These are phyloP conservation scores for Orthosia incerta DNA, from an alignment of 2,888 invertebrate species.

Conservation along the genomic window DNA sequence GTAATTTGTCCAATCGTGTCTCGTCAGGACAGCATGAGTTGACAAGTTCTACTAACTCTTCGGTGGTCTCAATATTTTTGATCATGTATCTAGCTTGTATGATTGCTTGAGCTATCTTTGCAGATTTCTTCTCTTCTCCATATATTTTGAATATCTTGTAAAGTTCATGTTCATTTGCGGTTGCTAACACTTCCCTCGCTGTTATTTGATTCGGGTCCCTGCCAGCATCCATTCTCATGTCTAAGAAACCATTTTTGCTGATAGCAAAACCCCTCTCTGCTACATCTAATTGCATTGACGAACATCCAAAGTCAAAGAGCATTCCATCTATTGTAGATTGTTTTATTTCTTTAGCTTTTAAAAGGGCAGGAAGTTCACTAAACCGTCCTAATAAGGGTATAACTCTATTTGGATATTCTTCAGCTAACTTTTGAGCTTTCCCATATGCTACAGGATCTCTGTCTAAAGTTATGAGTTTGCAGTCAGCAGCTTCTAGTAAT, in stretches of 20 bases:
- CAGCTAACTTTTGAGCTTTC: slow-evolving; percentile 92
- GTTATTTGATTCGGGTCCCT: slow-evolving; percentile 94
- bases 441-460: slow-evolving; percentile 96
- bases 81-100: slow-evolving; percentile 95
- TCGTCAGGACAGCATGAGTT: slow-evolving; percentile 91
- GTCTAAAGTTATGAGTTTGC: slow-evolving; percentile 95
- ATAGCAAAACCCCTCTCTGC: slow-evolving; percentile 96
- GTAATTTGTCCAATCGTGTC: slow-evolving; percentile 93
- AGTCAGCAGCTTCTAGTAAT: slow-evolving; percentile 93
- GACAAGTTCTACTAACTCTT: slow-evolving; percentile 95
- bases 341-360: slow-evolving; percentile 91
- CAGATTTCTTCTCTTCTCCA: slow-evolving; percentile 97
- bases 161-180: slow-evolving; percentile 94
- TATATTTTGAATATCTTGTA: slow-evolving; percentile 96
- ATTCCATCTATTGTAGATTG: slow-evolving; percentile 95
- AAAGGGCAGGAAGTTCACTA: slow-evolving; percentile 94
- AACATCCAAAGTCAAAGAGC: slow-evolving; percentile 98
- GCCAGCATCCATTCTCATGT: slow-evolving; percentile 98
- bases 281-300: slow-evolving; percentile 98
- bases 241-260: slow-evolving; percentile 96
- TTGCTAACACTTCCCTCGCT: slow-evolving; percentile 96
- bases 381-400: slow-evolving; percentile 96
- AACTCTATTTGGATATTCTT: slow-evolving; percentile 93
- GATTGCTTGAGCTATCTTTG: slow-evolving; percentile 96
- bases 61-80: slow-evolving; percentile 94